phyloP scores from a whole-genome alignment of 2,113 vertebrate species.

The Burhinus oedicnemus region DNA sequence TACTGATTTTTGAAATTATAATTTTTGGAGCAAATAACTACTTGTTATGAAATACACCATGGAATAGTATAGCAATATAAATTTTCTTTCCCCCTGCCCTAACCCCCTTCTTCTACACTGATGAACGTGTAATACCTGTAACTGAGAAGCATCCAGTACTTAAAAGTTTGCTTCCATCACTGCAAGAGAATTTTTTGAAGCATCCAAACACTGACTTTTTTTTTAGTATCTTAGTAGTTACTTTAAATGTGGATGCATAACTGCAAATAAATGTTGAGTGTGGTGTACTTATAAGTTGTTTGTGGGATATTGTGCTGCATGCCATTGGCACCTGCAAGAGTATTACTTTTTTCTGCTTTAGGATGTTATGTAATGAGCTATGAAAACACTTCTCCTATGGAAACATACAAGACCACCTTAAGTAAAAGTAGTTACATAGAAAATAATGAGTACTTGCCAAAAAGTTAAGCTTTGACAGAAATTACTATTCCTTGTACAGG shows the following conservation, averaged over 20 bases:
- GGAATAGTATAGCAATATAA: neutral
- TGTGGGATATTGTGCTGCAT: constrained; percentile 85
- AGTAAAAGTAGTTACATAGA: neutral
- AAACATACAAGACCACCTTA: neutral
- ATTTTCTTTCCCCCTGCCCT: neutral
- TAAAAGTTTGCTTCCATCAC: constrained; percentile 36
- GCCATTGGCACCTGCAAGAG: neutral
- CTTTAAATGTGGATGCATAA: constrained; percentile 67
- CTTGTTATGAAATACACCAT: neutral
- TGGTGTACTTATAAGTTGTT: constrained; percentile 89
- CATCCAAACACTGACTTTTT: neutral
- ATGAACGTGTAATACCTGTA: constrained; percentile 68
- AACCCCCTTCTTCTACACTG: neutral
- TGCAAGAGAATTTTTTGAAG: constrained; percentile 39
- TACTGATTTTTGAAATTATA: constrained; percentile 37
- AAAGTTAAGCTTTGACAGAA: neutral
- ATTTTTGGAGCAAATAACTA: constrained; percentile 8
- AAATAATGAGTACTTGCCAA: neutral
- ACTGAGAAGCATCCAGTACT: constrained; percentile 60
- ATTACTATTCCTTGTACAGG: neutral
- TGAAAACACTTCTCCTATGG: neutral
- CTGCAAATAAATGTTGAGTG: constrained; percentile 90
- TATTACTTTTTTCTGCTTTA: constrained; percentile 44
- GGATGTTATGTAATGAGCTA: neutral
- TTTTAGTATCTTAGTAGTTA: constrained; percentile 61